Evolutionary conservation across 1,140 invertebrate species (phyloP).

Genomic region (Nasonia giraulti): DNA sequence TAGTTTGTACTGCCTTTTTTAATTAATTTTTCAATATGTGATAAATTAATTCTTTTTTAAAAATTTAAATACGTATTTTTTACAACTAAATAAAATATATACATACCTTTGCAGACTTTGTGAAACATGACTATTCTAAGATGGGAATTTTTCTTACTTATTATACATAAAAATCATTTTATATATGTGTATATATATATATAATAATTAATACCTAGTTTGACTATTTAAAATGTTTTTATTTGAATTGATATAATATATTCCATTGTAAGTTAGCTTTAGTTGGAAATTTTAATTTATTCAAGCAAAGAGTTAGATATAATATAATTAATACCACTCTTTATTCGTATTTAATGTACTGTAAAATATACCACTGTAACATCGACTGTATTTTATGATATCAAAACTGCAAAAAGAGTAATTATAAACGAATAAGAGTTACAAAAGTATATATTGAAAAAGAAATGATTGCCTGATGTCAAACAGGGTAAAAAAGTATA

Average conservation of each 20-base stretch:
- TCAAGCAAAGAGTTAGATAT: neutral
- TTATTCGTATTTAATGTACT: slow-evolving; percentile 7
- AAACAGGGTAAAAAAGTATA: slow-evolving; percentile 22
- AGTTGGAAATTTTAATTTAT: neutral
- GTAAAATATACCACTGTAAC: slow-evolving; percentile 5
- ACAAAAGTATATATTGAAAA: neutral
- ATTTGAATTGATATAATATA: slow-evolving; percentile 1
- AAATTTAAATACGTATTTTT: neutral
- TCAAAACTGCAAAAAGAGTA: neutral
- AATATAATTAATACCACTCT: neutral
- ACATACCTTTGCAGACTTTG: neutral
- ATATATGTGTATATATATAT: too few species aligned
- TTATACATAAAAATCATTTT: neutral
- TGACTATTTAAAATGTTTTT: slow-evolving; percentile 5
- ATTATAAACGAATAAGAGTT: slow-evolving; percentile 14
- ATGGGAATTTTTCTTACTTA: neutral
- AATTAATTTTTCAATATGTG: neutral
- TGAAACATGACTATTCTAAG: neutral
- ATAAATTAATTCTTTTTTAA: too few species aligned
- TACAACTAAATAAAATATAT: neutral
- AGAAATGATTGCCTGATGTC: slow-evolving; percentile 18
- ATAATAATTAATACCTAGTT: neutral
- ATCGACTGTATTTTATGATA: slow-evolving; percentile 19
- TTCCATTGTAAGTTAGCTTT: slow-evolving; percentile 23
- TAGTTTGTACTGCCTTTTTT: too few species aligned